Evolutionary conservation across 2,888 invertebrate genomes (phyloP).

Genomic region (Balanococcus diminutus): DNA sequence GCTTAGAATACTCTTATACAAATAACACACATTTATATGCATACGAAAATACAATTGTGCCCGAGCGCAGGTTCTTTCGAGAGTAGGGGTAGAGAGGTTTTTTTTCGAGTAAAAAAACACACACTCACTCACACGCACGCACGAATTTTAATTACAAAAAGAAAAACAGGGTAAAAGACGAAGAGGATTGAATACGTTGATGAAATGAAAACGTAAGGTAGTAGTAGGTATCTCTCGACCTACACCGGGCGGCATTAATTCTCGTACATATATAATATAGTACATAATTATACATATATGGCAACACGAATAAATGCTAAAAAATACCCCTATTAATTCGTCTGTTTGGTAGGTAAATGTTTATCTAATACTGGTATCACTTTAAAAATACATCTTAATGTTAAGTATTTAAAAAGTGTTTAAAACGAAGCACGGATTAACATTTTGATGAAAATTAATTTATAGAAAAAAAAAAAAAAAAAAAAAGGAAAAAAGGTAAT

Average conservation of each 20-base stretch:
- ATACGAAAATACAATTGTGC: background rate
- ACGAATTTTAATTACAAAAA: background rate
- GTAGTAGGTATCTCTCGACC: background rate
- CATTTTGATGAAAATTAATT: conserved; percentile 35
- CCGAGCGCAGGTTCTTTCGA: background rate
- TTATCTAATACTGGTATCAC: conserved; percentile 49
- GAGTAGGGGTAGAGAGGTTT: background rate
- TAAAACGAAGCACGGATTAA: conserved; percentile 44
- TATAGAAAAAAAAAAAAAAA: conserved; percentile 8
- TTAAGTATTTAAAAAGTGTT: conserved; percentile 28
- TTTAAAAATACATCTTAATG: conserved; percentile 35
- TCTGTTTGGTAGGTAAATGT: conserved; percentile 14
- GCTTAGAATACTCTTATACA: conserved; percentile 15
- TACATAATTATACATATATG: conserved; percentile 25
- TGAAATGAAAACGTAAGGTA: background rate
- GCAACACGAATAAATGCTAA: conserved; percentile 46
- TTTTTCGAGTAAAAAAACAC: background rate
- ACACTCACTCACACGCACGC: too few relatives aligned
- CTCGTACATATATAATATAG: conserved; percentile 37
- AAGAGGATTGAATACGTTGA: background rate
- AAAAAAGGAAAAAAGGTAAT: background rate
- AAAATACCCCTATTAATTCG: conserved; percentile 25
- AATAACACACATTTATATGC: background rate
- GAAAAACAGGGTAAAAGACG: background rate
- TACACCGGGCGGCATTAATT: background rate